Percentiles rank a stretch among this genome's conserved stretches.
Conservation (phyloP, 2,888 invertebrate species). For the Acleris cristana region DNA sequence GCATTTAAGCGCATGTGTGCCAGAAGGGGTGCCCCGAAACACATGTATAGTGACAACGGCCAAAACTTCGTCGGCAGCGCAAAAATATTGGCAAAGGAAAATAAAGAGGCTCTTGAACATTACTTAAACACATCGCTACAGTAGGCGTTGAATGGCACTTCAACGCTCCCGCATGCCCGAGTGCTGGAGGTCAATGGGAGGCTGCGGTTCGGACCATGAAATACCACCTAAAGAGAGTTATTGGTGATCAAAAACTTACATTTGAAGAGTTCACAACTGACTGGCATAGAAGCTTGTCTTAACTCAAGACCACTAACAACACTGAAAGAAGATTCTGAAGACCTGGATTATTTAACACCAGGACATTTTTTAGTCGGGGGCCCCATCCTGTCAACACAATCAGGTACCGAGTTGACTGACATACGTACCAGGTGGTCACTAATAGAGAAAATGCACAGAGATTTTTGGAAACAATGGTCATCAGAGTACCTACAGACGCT, state of each 20-base stretch:
- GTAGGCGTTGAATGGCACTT: no score
- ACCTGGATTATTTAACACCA: conserved; percentile 18
- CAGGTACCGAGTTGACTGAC: not conserved
- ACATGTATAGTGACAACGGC: conserved; percentile 27
- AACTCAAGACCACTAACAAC: not conserved
- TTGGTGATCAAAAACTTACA: conserved; percentile 30
- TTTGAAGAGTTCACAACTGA: conserved; percentile 30
- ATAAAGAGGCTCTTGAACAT: not conserved
- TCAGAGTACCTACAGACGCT: conserved; percentile 16
- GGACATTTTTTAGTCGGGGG: conserved; percentile 30
- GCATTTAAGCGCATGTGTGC: conserved; percentile 37
- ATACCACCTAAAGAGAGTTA: conserved; percentile 28
- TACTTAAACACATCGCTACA: not conserved
- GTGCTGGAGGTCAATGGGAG: conserved; percentile 34
- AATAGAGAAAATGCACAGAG: conserved; percentile 7
- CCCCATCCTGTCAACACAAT: conserved; percentile 2
- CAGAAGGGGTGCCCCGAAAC: conserved; percentile 36
- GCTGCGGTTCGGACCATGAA: conserved; percentile 27
- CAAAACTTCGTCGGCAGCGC: not conserved
- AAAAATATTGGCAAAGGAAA: not conserved
- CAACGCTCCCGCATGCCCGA: conserved; percentile 25
- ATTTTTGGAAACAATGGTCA: conserved; percentile 21
- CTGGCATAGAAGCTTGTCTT: conserved; percentile 5
- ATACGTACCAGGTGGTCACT: conserved; percentile 18
- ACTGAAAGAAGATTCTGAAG: not conserved